Percentiles rank a stretch among this genome's conserved stretches.
Conservation (phyloP, 2,113 vertebrate genomes). For the Microtus pennsylvanicus region DNA sequence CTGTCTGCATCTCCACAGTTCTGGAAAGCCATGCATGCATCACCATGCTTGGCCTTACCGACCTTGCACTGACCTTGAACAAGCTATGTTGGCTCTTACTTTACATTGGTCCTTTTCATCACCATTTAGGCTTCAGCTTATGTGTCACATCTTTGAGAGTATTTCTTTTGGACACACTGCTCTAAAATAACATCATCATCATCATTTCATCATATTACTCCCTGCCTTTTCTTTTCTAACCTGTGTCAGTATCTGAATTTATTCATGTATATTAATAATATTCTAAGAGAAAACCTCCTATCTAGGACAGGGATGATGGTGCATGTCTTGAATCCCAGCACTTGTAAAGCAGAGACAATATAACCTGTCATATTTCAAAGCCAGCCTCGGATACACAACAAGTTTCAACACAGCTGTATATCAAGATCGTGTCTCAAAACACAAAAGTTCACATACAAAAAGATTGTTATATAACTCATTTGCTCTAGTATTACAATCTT, state of each 20-base stretch:
- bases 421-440: neutral
- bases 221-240: slow-evolving; percentile 28
- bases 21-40: neutral
- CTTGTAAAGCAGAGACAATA: neutral
- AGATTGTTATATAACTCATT: neutral
- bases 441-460: neutral
- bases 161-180: neutral
- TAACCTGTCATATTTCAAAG: neutral
- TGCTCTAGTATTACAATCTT: neutral
- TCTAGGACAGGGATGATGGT: neutral
- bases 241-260: slow-evolving; percentile 5
- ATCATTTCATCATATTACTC: slow-evolving; percentile 12
- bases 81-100: neutral
- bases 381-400: neutral
- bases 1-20: neutral
- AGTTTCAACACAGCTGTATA: neutral
- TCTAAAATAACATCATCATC: neutral
- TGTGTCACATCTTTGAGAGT: neutral
- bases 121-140: neutral
- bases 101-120: neutral
- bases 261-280: slow-evolving; percentile 1
- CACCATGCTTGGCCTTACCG: neutral
- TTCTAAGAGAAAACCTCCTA: neutral
- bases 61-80: neutral
- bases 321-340: neutral